A percentile compares a stretch with the other conserved stretches of the same genome.
Evolutionary conservation across 2,797 vertebrate genomes (phyloP).

Genomic region (Peromyscus attwateri): DNA sequence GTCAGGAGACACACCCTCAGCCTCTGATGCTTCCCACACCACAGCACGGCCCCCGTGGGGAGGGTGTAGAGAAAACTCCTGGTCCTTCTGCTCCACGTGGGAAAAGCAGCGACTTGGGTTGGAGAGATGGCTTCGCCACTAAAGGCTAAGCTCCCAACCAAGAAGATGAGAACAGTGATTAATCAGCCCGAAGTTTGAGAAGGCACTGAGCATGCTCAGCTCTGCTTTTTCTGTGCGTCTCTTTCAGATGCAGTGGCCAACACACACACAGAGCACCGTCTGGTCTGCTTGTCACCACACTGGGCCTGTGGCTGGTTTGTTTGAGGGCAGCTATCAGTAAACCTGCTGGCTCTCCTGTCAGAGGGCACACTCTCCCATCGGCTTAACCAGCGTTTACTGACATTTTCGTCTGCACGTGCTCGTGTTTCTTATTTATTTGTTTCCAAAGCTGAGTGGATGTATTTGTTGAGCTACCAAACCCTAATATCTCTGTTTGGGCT

Average conservation of each 20-base stretch:
- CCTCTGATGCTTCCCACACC: not conserved
- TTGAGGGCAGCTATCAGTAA: not conserved
- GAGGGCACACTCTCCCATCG: not conserved
- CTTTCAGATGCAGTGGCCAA: not conserved
- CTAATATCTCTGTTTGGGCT: not conserved
- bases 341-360: not conserved
- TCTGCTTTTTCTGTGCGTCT: not conserved
- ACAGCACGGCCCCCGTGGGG: accelerated
- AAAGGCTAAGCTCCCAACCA: not conserved
- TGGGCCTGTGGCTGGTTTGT: not conserved
- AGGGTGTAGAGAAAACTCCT: not conserved
- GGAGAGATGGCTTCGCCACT: not conserved
- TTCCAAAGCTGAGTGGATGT: not conserved
- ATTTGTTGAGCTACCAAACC: not conserved
- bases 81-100: not conserved
- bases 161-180: not conserved
- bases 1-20: not conserved
- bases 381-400: not conserved
- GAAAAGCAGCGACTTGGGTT: not conserved
- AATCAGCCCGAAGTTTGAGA: not conserved
- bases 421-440: not conserved
- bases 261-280: no score
- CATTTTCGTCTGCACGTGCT: not conserved
- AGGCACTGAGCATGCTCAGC: not conserved
- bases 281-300: not conserved